These are phyloP conservation scores for Mus pahari DNA, from an alignment of 2,113 vertebrate genomes.

Conservation along the genomic window DNA sequence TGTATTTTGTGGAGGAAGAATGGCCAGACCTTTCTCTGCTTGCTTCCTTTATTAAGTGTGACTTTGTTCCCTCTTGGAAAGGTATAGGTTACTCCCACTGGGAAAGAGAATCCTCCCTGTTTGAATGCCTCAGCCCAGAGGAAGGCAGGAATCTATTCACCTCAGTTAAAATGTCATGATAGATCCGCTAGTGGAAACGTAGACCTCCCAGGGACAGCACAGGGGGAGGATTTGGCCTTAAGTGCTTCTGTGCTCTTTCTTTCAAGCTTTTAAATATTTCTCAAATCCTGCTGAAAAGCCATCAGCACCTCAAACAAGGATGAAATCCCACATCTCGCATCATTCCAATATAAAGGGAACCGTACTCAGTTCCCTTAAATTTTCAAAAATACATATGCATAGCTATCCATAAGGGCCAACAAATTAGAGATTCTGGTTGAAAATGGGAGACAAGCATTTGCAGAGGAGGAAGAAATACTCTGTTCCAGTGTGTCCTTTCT, in stretches of 20 bases:
- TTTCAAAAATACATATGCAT: constrained; percentile 10
- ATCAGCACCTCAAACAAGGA: constrained; percentile 41
- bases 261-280: constrained; percentile 66
- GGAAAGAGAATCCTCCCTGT: constrained; percentile 68
- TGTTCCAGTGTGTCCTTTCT: neutral
- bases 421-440: neutral
- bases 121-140: constrained; percentile 59
- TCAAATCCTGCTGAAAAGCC: constrained; percentile 52
- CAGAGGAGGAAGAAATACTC: neutral
- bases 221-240: constrained; percentile 20
- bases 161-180: constrained; percentile 73
- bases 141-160: constrained; percentile 72
- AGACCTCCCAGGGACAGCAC: constrained; percentile 51
- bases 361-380: neutral
- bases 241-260: constrained; percentile 51
- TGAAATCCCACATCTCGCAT: constrained; percentile 8
- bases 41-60: constrained; percentile 67
- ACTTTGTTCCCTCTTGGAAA: constrained; percentile 70
- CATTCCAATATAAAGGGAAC: neutral
- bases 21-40: constrained; percentile 52
- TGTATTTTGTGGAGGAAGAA: constrained; percentile 73
- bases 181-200: constrained; percentile 63
- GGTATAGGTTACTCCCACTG: constrained; percentile 67
- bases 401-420: neutral
- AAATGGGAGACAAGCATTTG: neutral